Percentiles rank a stretch among this genome's conserved stretches.
Evolutionary conservation across 2,797 vertebrate genomes (phyloP).

Genomic region (Dallia pectoralis): DNA sequence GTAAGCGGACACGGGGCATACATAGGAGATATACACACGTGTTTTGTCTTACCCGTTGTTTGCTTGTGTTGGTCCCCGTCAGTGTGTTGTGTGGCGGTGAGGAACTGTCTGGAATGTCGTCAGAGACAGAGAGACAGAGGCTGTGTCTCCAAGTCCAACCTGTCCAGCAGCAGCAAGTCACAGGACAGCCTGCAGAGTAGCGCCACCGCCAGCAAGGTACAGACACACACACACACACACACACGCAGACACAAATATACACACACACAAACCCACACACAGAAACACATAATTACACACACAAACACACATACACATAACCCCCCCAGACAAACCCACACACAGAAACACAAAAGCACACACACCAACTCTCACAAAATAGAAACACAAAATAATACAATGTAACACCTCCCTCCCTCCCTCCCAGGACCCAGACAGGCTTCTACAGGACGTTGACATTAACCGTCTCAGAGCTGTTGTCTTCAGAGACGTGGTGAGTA

Average conservation of each 20-base stretch:
- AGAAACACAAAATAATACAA: background rate
- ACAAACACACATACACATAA: conserved; percentile 20
- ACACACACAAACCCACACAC: conserved; percentile 5
- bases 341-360: conserved; percentile 1
- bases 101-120: conserved; percentile 93
- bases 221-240: conserved; percentile 27
- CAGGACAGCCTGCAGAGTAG: conserved; percentile 81
- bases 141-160: conserved; percentile 73
- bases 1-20: too few relatives aligned
- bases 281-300: background rate
- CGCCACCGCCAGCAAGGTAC: conserved; percentile 74
- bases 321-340: too few relatives aligned
- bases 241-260: background rate
- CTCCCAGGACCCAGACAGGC: conserved; percentile 93
- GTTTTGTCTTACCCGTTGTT: too few relatives aligned
- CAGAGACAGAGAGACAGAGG: conserved; percentile 88
- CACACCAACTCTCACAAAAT: too few relatives aligned
- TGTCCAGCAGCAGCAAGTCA: conserved; percentile 81
- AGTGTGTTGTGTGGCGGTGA: conserved; percentile 97
- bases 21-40: too few relatives aligned
- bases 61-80: conserved; percentile 4
- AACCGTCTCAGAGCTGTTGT: conserved; percentile 97
- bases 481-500: conserved; percentile 96
- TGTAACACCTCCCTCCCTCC: conserved; percentile 12
- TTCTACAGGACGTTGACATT: conserved; percentile 98